Conservation (phyloP, 1,140 invertebrate species). For the Cryptotermes secundus region DNA sequence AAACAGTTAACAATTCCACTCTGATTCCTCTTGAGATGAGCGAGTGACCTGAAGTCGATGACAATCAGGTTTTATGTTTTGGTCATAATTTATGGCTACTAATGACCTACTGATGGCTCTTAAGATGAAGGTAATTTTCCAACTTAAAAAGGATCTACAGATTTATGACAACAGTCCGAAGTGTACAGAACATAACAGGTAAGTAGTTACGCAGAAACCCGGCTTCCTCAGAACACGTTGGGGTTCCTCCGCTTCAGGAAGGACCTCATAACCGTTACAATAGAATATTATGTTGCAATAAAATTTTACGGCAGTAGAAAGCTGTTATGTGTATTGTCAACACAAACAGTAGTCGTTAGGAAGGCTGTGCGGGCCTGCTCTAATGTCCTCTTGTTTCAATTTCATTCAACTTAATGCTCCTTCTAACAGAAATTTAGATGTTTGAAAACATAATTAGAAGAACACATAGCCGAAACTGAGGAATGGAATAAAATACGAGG, state of each 20-base stretch:
- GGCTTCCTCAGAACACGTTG: not conserved
- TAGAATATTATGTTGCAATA: not conserved
- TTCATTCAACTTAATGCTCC: not conserved
- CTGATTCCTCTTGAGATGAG: too few relatives aligned
- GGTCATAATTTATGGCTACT: conserved; percentile 9
- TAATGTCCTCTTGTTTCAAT: not conserved
- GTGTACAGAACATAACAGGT: not conserved
- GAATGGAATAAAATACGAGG: too few relatives aligned
- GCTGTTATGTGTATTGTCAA: not conserved
- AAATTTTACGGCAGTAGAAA: not conserved
- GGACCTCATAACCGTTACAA: not conserved
- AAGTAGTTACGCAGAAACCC: not conserved
- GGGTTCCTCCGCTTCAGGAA: not conserved
- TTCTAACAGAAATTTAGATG: not conserved
- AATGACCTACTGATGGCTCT: not conserved
- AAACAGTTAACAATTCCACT: too few relatives aligned
- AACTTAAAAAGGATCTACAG: not conserved
- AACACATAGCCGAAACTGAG: too few relatives aligned
- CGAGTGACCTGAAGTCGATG: not conserved
- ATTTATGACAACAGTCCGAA: not conserved
- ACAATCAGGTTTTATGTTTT: not conserved
- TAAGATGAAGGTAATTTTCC: not conserved
- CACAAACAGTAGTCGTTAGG: not conserved
- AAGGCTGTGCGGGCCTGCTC: too few relatives aligned
- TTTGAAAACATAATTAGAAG: not conserved